Percentiles rank a stretch among this genome's conserved stretches.
Evolutionary conservation across 1,140 invertebrate species (phyloP).

Genomic region (Drosophila truncata): DNA sequence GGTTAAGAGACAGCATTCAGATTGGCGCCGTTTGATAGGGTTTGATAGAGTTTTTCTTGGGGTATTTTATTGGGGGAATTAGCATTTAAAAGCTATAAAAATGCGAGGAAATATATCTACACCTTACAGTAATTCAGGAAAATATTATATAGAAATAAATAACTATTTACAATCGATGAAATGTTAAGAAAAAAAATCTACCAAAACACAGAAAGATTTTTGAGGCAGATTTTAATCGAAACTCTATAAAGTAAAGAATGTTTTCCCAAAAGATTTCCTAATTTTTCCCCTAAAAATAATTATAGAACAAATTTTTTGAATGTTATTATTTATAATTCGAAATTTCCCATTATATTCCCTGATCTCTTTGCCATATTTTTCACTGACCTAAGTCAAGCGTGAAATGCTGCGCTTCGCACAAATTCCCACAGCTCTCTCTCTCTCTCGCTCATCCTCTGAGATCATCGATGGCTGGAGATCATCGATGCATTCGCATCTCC

Average conservation of each 20-base stretch:
- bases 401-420: constrained; percentile 1
- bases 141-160: background rate
- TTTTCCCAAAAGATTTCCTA: background rate
- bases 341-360: background rate
- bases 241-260: background rate
- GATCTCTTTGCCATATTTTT: background rate
- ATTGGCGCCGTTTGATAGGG: constrained; percentile 56
- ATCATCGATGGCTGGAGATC: constrained; percentile 23
- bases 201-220: no score
- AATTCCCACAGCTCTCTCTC: constrained; percentile 20
- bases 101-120: background rate
- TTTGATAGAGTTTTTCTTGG: constrained; percentile 3
- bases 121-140: background rate
- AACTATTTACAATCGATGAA: no score
- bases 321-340: background rate
- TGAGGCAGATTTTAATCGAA: background rate
- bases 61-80: background rate
- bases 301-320: background rate
- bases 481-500: constrained; percentile 26
- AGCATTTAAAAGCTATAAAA: background rate
- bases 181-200: no score
- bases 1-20: constrained; percentile 14
- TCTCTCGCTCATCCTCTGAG: constrained; percentile 9
- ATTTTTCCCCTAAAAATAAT: background rate
- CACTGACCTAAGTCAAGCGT: constrained; percentile 18